Conservation (phyloP, 2,797 vertebrate genomes). For the Gymnothorax javanicus region DNA sequence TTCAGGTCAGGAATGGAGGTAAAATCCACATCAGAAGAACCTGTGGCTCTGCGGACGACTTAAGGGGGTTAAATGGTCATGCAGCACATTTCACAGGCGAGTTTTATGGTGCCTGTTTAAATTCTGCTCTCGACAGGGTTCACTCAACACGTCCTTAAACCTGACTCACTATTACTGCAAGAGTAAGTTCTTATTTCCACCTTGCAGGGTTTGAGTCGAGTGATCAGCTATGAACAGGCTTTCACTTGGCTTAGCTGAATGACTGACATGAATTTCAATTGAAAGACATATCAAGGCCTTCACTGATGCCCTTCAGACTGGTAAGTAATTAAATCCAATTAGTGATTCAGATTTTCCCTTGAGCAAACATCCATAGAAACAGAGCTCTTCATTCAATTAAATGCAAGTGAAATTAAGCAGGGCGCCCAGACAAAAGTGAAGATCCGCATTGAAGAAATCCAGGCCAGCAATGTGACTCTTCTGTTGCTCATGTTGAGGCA, state of each 20-base stretch:
- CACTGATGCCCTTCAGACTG: not conserved
- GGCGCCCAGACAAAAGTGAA: constrained; percentile 25
- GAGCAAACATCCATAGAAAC: constrained; percentile 11
- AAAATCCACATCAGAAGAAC: not conserved
- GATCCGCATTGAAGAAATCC: constrained; percentile 15
- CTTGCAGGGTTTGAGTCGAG: not conserved
- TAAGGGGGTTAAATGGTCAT: not conserved
- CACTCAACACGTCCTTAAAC: too few relatives aligned
- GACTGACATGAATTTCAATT: not conserved
- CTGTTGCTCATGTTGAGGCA: constrained; percentile 43
- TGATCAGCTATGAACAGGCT: not conserved
- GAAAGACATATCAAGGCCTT: not conserved
- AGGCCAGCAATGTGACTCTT: constrained; percentile 38
- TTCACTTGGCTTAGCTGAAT: not conserved
- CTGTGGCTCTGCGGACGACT: not conserved
- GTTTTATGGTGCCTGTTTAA: not conserved
- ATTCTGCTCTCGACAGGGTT: too few relatives aligned
- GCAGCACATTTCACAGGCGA: not conserved
- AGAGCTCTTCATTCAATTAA: not conserved
- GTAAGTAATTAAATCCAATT: constrained; percentile 13
- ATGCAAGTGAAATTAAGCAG: constrained; percentile 14
- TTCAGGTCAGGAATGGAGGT: not conserved
- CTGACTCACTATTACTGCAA: too few relatives aligned
- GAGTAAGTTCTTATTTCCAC: too few relatives aligned
- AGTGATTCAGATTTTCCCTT: constrained; percentile 6